phyloP scores from a whole-genome alignment of 2,797 vertebrate species.

The Cryptoblepharus egeriae region DNA sequence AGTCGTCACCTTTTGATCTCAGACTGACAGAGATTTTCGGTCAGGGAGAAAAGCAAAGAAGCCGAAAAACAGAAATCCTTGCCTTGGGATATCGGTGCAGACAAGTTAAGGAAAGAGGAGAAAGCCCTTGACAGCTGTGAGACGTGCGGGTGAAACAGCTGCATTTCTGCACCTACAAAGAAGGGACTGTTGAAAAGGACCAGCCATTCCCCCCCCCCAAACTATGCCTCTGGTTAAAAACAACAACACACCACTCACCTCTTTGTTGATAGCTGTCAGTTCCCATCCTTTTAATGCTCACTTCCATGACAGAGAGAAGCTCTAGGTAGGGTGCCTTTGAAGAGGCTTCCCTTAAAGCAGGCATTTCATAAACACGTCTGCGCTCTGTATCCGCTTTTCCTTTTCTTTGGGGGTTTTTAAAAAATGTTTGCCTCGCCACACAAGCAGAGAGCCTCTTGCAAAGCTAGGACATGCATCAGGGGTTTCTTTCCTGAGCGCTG shows the following conservation, averaged over 20 bases:
- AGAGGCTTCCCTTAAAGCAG: constrained; percentile 7
- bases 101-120: constrained; percentile 52
- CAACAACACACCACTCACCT: constrained; percentile 52
- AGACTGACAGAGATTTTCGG: constrained; percentile 52
- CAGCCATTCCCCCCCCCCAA: constrained; percentile 40
- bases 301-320: constrained; percentile 45
- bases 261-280: constrained; percentile 54
- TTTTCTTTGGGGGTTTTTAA: constrained; percentile 13
- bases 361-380: constrained; percentile 27
- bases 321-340: constrained; percentile 15
- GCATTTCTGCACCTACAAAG: constrained; percentile 65
- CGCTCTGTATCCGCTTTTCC: constrained; percentile 17
- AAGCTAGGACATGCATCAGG: neutral
- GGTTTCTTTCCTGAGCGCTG: constrained; percentile 24
- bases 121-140: constrained; percentile 62
- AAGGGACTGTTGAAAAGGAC: constrained; percentile 65
- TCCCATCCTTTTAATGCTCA: constrained; percentile 50
- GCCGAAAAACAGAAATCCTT: neutral
- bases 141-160: constrained; percentile 63
- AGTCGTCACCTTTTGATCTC: constrained; percentile 62
- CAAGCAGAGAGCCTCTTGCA: neutral
- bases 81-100: constrained; percentile 63
- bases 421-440: constrained; percentile 19
- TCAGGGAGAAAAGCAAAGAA: constrained; percentile 39
- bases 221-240: constrained; percentile 42